Evolutionary conservation across 2,797 vertebrate species (phyloP).

Genomic region (Rhynchonycteris naso): DNA sequence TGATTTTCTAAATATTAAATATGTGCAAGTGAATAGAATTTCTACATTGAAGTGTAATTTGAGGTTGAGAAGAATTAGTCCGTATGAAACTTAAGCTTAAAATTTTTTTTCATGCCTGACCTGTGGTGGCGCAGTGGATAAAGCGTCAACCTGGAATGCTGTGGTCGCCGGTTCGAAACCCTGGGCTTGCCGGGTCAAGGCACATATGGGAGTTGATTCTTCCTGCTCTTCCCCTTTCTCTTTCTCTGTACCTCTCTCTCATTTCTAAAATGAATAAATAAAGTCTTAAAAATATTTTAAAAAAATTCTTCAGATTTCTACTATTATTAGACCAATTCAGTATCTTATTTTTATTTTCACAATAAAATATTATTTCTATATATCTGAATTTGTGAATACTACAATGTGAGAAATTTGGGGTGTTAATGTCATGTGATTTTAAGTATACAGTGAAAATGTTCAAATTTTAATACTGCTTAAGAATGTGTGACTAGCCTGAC

Average conservation of each 20-base stretch:
- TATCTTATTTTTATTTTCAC: background rate
- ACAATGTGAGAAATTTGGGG: background rate
- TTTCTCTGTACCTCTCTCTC: too few species aligned
- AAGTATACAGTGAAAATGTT: background rate
- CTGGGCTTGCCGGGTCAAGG: too few species aligned
- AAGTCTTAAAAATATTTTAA: too few species aligned
- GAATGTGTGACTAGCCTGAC: background rate
- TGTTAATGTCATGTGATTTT: background rate
- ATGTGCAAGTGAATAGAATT: conserved; percentile 16
- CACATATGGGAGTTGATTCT: too few species aligned
- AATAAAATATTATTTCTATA: background rate
- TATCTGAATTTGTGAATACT: conserved; percentile 19
- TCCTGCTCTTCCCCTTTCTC: too few species aligned
- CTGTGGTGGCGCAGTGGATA: too few species aligned
- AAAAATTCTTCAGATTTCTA: conserved; percentile 28
- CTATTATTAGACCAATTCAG: background rate
- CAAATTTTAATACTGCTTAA: conserved; percentile 15
- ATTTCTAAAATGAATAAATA: too few species aligned
- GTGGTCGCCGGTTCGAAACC: too few species aligned
- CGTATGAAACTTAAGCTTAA: conserved; percentile 33
- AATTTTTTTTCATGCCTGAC: too few species aligned
- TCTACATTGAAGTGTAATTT: background rate
- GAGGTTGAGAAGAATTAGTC: background rate
- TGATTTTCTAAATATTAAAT: conserved; percentile 49
- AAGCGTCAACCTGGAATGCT: too few species aligned